phyloP scores from a whole-genome alignment of 2,113 vertebrate genomes.

The Thermophis baileyi region DNA sequence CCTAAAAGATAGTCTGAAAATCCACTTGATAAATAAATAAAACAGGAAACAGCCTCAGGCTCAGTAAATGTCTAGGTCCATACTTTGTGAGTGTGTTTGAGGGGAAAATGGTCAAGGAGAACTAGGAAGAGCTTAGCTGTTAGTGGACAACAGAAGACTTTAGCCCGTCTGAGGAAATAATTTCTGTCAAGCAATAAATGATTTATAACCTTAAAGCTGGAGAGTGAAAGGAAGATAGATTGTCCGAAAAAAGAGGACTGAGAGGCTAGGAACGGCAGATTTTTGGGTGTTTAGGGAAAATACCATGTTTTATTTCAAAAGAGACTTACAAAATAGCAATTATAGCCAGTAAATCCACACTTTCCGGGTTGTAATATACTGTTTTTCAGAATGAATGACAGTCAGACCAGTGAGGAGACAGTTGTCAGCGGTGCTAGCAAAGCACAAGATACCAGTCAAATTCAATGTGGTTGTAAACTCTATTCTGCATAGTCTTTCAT shows the following conservation, averaged over 20 bases:
- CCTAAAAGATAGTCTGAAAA: not conserved
- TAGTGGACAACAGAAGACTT: constrained; percentile 14
- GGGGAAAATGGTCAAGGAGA: not conserved
- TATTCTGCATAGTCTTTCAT: constrained; percentile 18
- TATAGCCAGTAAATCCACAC: constrained; percentile 35
- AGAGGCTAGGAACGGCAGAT: not conserved
- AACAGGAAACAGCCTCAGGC: not conserved
- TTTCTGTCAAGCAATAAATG: constrained; percentile 39
- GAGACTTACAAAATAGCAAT: constrained; percentile 33
- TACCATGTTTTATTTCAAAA: constrained; percentile 15
- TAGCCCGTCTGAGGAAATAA: constrained; percentile 28
- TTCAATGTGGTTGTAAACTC: constrained; percentile 45
- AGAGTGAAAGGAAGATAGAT: not conserved
- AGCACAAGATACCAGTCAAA: constrained; percentile 50
- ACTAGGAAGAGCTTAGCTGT: constrained; percentile 1
- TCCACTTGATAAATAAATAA: not conserved
- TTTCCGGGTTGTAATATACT: constrained; percentile 1
- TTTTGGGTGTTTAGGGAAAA: constrained; percentile 23
- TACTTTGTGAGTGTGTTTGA: not conserved
- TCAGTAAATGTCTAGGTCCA: not conserved
- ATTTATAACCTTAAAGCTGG: constrained; percentile 31
- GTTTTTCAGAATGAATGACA: constrained; percentile 35
- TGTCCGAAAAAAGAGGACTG: not conserved
- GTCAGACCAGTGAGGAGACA: constrained; percentile 35
- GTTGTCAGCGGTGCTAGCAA: constrained; percentile 1